Conservation (phyloP, 2,113 vertebrate species). For the Mola mola region DNA sequence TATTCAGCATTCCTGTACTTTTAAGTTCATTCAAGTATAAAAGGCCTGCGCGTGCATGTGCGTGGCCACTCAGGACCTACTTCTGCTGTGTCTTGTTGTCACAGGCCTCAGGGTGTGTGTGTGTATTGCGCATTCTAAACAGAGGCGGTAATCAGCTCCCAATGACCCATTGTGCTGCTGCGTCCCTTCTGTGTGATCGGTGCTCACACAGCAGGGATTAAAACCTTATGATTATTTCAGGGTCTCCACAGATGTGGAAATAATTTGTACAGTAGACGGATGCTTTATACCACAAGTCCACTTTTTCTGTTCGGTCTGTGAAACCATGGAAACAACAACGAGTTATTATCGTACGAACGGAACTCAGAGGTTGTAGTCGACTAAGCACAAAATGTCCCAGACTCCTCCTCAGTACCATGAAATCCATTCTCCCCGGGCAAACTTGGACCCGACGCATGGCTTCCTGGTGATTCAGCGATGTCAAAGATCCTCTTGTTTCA, state of each 20-base stretch:
- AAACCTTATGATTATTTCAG: neutral
- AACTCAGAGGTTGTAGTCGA: neutral
- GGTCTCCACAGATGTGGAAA: slow-evolving; percentile 6
- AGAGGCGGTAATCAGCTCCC: slow-evolving; percentile 2
- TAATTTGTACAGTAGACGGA: neutral
- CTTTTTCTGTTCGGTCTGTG: neutral
- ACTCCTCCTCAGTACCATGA: slow-evolving; percentile 18
- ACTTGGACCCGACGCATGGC: slow-evolving; percentile 12
- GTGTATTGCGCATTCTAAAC: slow-evolving; percentile 26
- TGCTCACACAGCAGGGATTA: slow-evolving; percentile 7
- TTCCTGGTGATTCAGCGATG: slow-evolving; percentile 12
- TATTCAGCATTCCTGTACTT: slow-evolving; percentile 60
- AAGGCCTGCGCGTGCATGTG: slow-evolving; percentile 16
- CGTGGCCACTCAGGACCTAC: neutral
- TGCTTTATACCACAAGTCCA: neutral
- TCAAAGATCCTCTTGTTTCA: slow-evolving; percentile 50
- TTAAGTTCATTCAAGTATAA: slow-evolving; percentile 38
- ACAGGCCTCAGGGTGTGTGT: slow-evolving; percentile 24
- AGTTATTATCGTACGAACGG: neutral
- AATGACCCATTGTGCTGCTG: slow-evolving; percentile 6
- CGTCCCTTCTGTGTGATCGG: slow-evolving; percentile 1
- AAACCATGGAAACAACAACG: neutral
- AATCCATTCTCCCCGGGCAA: slow-evolving; percentile 46
- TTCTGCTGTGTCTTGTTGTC: slow-evolving; percentile 28
- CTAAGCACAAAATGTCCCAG: slow-evolving; percentile 10